These are phyloP conservation scores for Urocitellus parryii DNA, from an alignment of 2,113 vertebrate species.

Conservation along the genomic window DNA sequence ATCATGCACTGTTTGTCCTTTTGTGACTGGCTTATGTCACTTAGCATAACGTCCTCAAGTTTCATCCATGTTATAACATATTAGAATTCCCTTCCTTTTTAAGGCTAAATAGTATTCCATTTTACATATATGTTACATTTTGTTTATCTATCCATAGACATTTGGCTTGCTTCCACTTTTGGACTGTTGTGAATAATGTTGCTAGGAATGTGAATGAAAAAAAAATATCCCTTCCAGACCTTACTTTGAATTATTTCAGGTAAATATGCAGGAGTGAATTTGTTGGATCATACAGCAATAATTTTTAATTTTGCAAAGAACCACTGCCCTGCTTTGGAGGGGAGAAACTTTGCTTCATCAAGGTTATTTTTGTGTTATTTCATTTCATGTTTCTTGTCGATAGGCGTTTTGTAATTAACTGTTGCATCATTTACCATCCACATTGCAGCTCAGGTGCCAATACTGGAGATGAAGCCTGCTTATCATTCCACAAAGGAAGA, in stretches of 20 bases:
- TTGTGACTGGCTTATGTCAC: not conserved
- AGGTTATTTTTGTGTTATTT: constrained; percentile 14
- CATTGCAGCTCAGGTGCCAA: not conserved
- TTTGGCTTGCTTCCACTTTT: not conserved
- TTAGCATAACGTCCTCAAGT: not conserved
- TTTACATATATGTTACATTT: not conserved
- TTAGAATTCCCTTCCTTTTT: not conserved
- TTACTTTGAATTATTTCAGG: not conserved
- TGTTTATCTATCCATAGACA: not conserved
- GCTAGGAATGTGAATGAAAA: not conserved
- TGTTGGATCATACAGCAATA: not conserved
- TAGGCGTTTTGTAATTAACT: not conserved
- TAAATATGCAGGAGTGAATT: not conserved
- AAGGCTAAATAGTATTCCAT: not conserved
- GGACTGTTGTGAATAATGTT: not conserved
- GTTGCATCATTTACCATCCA: not conserved
- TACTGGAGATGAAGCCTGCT: not conserved
- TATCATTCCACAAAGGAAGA: constrained; percentile 25
- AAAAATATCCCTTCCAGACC: not conserved
- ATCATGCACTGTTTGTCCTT: not conserved
- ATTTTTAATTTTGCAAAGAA: not conserved
- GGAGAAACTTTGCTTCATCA: not conserved
- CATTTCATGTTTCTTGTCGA: not conserved
- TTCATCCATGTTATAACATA: not conserved
- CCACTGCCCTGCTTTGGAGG: not conserved